These are phyloP conservation scores for Drosophila ohnishii DNA, from an alignment of 1,140 invertebrate genomes.

Conservation along the genomic window DNA sequence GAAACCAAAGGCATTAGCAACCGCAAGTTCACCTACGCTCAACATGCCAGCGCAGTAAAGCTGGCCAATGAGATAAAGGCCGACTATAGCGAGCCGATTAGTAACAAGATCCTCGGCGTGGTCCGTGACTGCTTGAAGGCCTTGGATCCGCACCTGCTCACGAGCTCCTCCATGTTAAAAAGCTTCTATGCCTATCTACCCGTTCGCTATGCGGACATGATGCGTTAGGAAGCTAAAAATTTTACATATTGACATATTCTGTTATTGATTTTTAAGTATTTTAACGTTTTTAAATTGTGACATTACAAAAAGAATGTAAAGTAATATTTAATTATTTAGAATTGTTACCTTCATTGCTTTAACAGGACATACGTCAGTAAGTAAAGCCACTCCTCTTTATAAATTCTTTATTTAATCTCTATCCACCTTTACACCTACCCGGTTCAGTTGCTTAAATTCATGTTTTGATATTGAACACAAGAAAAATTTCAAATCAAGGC, in stretches of 20 bases:
- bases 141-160: conserved; percentile 21
- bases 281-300: no score
- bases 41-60: not conserved
- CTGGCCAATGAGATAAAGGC: not conserved
- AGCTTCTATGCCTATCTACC: conserved; percentile 44
- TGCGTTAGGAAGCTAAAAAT: not conserved
- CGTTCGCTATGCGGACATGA: conserved; percentile 27
- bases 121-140: conserved; percentile 13
- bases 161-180: not conserved
- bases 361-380: no score
- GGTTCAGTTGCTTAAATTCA: no score
- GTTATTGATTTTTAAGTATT: conserved; percentile 10
- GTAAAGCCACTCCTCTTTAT: no score
- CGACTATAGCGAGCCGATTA: conserved; percentile 4
- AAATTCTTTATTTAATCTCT: no score
- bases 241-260: no score
- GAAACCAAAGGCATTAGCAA: not conserved
- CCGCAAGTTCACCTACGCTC: not conserved
- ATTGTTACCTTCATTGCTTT: no score
- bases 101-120: conserved; percentile 17
- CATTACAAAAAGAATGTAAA: no score
- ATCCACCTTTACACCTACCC: no score
- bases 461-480: not conserved
- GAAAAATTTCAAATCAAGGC: no score
- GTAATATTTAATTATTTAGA: no score